A percentile compares a stretch with the other conserved stretches of the same genome.
phyloP scores from a whole-genome alignment of 35 echinoderm and acorn worm genomes.

The Holothuria glaberrima region DNA sequence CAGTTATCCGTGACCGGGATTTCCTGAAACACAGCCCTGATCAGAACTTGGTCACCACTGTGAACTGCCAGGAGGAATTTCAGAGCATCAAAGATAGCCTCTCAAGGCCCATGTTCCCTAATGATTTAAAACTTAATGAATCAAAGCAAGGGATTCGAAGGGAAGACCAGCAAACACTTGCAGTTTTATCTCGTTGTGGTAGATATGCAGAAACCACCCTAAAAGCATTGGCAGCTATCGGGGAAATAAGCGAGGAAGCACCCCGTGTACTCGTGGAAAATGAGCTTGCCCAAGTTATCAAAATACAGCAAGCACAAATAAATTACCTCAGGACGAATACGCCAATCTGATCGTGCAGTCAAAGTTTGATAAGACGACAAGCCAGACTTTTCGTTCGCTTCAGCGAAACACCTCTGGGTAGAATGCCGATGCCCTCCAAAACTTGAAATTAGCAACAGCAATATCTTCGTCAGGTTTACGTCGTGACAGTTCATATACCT shows the following conservation, averaged over 20 bases:
- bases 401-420: not conserved
- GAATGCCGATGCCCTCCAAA: conserved; percentile 6
- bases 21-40: not conserved
- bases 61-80: conserved; percentile 9
- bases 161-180: not conserved
- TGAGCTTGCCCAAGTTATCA: not conserved
- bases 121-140: conserved; percentile 37
- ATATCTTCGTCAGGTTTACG: not conserved
- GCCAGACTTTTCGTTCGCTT: not conserved
- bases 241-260: conserved; percentile 1
- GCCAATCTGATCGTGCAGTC: not conserved
- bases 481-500: not conserved
- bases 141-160: conserved; percentile 13
- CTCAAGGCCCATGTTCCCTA: not conserved
- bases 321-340: conserved; percentile 11
- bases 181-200: conserved; percentile 15
- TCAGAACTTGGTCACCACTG: conserved; percentile 38
- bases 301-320: not conserved
- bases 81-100: not conserved
- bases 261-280: not conserved
- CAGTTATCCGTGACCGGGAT: not conserved
- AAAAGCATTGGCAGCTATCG: not conserved
- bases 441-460: conserved; percentile 16
- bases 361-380: conserved; percentile 18
- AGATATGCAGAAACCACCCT: conserved; percentile 34